Percentiles rank a stretch among this genome's conserved stretches.
Evolutionary conservation across 2,113 vertebrate genomes (phyloP).

Genomic region (Zosterops japonicus): DNA sequence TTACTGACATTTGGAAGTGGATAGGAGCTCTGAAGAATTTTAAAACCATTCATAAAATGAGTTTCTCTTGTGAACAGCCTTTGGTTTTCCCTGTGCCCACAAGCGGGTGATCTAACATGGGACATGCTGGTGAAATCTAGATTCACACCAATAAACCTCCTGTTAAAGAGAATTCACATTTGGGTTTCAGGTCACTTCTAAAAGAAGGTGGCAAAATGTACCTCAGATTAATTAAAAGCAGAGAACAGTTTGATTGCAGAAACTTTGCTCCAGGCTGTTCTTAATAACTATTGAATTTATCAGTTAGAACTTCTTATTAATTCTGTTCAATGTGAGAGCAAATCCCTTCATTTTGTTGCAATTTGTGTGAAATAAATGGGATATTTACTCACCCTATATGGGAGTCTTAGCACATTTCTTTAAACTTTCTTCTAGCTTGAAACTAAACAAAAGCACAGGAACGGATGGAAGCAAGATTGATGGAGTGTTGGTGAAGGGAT

Average conservation of each 20-base stretch:
- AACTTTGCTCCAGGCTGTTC: not conserved
- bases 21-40: not conserved
- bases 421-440: not conserved
- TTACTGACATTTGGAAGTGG: not conserved
- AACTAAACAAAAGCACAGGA: constrained; percentile 27
- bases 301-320: not conserved
- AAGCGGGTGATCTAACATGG: accelerated
- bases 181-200: not conserved
- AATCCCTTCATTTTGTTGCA: not conserved
- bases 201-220: not conserved
- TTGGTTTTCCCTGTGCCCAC: not conserved
- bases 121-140: not conserved
- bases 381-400: not conserved
- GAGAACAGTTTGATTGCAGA: not conserved
- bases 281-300: not conserved
- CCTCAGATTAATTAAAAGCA: not conserved
- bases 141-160: not conserved
- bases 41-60: not conserved
- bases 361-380: not conserved
- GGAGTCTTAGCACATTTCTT: not conserved
- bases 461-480: not conserved
- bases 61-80: not conserved
- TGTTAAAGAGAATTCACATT: not conserved
- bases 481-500: not conserved
- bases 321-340: not conserved